phyloP scores from a whole-genome alignment of 2,888 invertebrate species.

The Pharmacophagus antenor region DNA sequence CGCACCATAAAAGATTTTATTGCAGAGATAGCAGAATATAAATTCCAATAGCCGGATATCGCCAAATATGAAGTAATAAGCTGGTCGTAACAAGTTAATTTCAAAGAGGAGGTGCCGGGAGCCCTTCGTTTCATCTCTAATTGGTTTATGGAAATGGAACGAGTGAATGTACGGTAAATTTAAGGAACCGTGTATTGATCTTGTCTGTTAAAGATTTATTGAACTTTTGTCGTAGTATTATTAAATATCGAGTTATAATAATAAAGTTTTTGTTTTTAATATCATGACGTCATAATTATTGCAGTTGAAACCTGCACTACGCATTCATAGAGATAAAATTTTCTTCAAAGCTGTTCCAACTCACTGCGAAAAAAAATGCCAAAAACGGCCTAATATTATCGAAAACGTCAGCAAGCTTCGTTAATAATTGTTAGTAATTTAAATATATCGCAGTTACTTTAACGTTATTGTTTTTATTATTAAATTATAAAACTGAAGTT shows the following conservation, averaged over 20 bases:
- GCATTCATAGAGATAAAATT: too few relatives aligned
- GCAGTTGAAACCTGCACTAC: too few relatives aligned
- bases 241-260: not conserved
- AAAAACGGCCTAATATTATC: too few relatives aligned
- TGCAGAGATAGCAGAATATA: slow-evolving; percentile 21
- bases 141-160: slow-evolving; percentile 53
- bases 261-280: too few relatives aligned
- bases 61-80: slow-evolving; percentile 31
- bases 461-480: too few relatives aligned
- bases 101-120: slow-evolving; percentile 47
- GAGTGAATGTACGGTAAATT: slow-evolving; percentile 35
- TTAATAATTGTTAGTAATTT: too few relatives aligned
- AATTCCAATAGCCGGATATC: slow-evolving; percentile 26
- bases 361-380: too few relatives aligned
- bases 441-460: too few relatives aligned
- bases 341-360: too few relatives aligned
- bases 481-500: too few relatives aligned
- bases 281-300: too few relatives aligned
- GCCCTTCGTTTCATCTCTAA: slow-evolving; percentile 53
- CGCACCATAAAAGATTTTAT: slow-evolving; percentile 23
- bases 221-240: not conserved
- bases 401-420: too few relatives aligned
- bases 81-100: slow-evolving; percentile 44
- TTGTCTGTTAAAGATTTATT: slow-evolving; percentile 22
- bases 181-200: slow-evolving; percentile 41